phyloP scores from a whole-genome alignment of 2,888 invertebrate species.

The Spilosoma lubricipeda region DNA sequence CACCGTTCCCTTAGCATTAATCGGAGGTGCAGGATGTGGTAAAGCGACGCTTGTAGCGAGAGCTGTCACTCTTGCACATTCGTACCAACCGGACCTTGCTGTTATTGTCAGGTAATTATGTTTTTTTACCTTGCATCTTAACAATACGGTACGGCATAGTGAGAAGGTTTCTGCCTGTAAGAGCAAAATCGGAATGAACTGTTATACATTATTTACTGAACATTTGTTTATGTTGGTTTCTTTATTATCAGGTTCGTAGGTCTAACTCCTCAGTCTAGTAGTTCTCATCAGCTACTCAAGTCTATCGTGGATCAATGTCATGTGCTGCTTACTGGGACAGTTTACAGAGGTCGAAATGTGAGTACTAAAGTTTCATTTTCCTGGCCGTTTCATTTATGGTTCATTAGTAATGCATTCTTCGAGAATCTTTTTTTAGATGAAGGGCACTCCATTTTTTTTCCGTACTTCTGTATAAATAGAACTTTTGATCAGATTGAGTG shows the following conservation, averaged over 20 bases:
- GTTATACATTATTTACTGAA: too few relatives aligned
- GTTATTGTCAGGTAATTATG: conserved; percentile 75
- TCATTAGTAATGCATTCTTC: background rate
- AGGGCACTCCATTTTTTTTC: background rate
- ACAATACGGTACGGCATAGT: too few relatives aligned
- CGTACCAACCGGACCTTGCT: conserved; percentile 88
- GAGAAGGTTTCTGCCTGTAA: too few relatives aligned
- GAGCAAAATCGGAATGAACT: too few relatives aligned
- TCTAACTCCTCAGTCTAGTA: conserved; percentile 88
- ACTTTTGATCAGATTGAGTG: too few relatives aligned
- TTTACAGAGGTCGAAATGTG: conserved; percentile 86
- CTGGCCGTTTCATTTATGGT: background rate
- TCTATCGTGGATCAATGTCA: conserved; percentile 92
- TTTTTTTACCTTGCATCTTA: background rate
- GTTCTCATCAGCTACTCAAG: conserved; percentile 90
- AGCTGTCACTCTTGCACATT: conserved; percentile 88
- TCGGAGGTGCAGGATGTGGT: conserved; percentile 93
- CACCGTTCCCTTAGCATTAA: conserved; percentile 89
- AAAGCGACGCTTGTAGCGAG: conserved; percentile 93
- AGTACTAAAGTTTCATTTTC: conserved; percentile 45
- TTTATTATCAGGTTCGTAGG: conserved; percentile 86
- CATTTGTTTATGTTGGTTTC: background rate
- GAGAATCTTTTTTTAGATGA: too few relatives aligned
- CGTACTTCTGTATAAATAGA: too few relatives aligned
- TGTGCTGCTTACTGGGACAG: conserved; percentile 89